Percentiles rank a stretch among this genome's conserved stretches.
phyloP scores from a whole-genome alignment of 1,140 invertebrate species.

The Drosophila pseudoobscura region DNA sequence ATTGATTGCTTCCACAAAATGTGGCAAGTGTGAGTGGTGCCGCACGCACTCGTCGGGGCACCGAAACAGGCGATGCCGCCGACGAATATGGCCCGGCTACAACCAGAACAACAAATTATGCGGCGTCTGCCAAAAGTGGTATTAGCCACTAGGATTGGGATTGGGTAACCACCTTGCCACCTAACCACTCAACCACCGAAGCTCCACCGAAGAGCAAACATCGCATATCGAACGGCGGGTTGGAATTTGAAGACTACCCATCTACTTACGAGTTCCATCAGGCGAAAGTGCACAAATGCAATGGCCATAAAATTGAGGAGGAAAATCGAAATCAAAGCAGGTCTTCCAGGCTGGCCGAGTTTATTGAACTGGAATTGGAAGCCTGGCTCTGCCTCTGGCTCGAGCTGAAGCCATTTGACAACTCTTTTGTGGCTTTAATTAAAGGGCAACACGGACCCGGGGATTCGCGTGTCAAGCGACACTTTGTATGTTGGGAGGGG shows the following conservation, averaged over 20 bases:
- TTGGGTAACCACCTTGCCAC: slow-evolving; percentile 53
- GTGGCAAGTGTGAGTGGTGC: slow-evolving; percentile 52
- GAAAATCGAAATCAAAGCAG: slow-evolving; percentile 61
- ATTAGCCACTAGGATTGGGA: slow-evolving; percentile 2
- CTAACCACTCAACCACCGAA: no score
- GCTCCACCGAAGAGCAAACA: no score
- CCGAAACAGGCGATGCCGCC: slow-evolving; percentile 45
- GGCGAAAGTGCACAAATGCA: slow-evolving; percentile 60
- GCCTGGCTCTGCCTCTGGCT: background rate
- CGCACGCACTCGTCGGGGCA: slow-evolving; percentile 54
- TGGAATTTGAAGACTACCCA: slow-evolving; percentile 5
- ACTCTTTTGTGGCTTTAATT: slow-evolving; percentile 51
- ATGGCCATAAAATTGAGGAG: slow-evolving; percentile 44
- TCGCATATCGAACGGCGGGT: background rate
- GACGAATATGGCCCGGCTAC: slow-evolving; percentile 56
- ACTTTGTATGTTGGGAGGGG: slow-evolving; percentile 52
- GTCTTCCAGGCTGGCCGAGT: slow-evolving; percentile 37
- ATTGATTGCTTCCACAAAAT: slow-evolving; percentile 80
- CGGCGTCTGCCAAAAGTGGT: slow-evolving; percentile 54
- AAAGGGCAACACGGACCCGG: slow-evolving; percentile 31
- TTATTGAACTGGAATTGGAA: slow-evolving; percentile 68
- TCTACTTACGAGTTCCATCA: background rate
- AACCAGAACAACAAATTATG: slow-evolving; percentile 77
- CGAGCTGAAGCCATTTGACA: slow-evolving; percentile 52
- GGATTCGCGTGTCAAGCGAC: slow-evolving; percentile 69